Evolutionary conservation across 2,797 vertebrate species (phyloP), one percentile per base, ranked within the genome.

Genomic region (Pseudochirops cupreus): DNA sequence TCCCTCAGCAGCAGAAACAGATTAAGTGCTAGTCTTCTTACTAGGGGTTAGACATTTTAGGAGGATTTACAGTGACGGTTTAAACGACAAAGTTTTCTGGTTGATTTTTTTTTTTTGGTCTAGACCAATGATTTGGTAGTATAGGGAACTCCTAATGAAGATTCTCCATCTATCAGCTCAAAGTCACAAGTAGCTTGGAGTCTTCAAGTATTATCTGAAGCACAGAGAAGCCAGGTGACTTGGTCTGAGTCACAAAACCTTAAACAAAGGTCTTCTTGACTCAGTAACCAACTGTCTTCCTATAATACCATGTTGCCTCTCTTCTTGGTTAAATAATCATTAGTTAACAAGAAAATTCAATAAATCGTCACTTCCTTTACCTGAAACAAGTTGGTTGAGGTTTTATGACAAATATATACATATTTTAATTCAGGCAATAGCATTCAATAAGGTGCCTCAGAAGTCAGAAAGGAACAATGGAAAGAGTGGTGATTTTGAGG

Each of bases 321-420:
- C 59, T 97, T 97, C 97, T 94, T 96, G 94, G 95, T 94, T 97
- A 97, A 97, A 97, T 98, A 98, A 96, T 95, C 97, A 94, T 98
- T 94, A 97, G 92, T 97, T 98, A 97, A 98, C 98, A 97, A 98
- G 96, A 96, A 96, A 97, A 97, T 98, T 97, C 97, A 96, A 97
- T 97, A 97, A 96, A 96, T 94, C 96, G 97, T 90, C 52, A 95
- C 82, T 93, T 89, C 90, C 59, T 92, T 96, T 95, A 93, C 97
- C 87, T 54, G 67, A 97, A 97, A 95, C 92, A 95, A 95, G 93
- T 91, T 98, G 97, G 96, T 93, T 96, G 97, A 94, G 96, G 94
- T 97, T 96, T 95, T 95, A 96, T 92, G 96, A 91, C 96, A 90
- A 54, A 95, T 56, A 82, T 94, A 97, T 74, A 39, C 33, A 39